These are phyloP conservation scores for Chionis minor DNA, from an alignment of 2,113 vertebrate genomes.

Conservation along the genomic window DNA sequence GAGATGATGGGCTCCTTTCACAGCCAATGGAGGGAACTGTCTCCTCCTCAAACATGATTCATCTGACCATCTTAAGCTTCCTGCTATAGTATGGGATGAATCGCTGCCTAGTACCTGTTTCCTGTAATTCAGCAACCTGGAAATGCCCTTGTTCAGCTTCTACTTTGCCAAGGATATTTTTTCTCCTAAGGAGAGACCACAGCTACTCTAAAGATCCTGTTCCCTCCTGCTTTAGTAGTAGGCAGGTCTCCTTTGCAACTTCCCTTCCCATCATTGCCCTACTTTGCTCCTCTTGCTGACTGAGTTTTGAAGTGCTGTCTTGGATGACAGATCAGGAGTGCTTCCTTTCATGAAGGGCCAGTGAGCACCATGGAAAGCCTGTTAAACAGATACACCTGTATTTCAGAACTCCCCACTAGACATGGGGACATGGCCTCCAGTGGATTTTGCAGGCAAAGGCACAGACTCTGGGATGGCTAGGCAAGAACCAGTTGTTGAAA, in stretches of 20 bases:
- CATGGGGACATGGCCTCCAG: accelerated
- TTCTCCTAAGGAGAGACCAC: neutral
- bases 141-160: neutral
- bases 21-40: neutral
- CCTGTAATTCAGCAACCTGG: neutral
- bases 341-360: neutral
- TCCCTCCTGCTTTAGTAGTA: neutral
- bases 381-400: neutral
- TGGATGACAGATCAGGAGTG: neutral
- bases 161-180: neutral
- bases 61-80: neutral
- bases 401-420: neutral
- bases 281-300: neutral
- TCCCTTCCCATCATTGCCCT: neutral
- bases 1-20: neutral
- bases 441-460: neutral
- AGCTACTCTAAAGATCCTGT: neutral
- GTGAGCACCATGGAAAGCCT: neutral
- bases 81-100: neutral
- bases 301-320: neutral
- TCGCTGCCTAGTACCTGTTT: neutral
- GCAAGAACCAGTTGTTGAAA: neutral
- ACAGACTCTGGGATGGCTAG: neutral
- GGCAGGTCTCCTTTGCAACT: neutral
- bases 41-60: neutral